These are phyloP conservation scores for Dinothrombium tinctorium DNA, from an alignment of 1,140 invertebrate species.

Conservation along the genomic window DNA sequence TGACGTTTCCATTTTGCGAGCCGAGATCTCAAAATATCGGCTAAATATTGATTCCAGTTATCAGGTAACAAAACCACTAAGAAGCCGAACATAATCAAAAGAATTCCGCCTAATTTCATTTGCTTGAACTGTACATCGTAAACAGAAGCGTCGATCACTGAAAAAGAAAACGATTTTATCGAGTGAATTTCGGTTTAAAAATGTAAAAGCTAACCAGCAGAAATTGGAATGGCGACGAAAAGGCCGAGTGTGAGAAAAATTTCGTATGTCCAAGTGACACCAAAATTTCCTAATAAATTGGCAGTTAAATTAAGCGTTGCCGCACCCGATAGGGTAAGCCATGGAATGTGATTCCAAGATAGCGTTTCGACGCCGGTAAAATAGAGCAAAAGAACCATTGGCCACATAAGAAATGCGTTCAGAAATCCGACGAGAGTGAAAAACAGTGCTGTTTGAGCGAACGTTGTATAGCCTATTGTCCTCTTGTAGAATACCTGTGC, in stretches of 20 bases:
- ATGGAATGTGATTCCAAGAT: slow-evolving; percentile 23
- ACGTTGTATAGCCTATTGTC: slow-evolving; percentile 65
- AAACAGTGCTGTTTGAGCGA: slow-evolving; percentile 61
- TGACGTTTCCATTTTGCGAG: slow-evolving; percentile 13
- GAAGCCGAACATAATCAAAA: slow-evolving; percentile 36
- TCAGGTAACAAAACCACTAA: slow-evolving; percentile 67
- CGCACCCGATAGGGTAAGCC: slow-evolving; percentile 14
- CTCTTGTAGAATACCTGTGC: slow-evolving; percentile 61
- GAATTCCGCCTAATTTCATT: slow-evolving; percentile 78
- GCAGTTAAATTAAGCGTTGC: slow-evolving; percentile 34
- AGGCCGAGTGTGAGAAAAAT: slow-evolving; percentile 73
- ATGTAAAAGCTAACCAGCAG: slow-evolving; percentile 39
- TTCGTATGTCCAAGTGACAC: slow-evolving; percentile 66
- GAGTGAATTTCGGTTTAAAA: neutral
- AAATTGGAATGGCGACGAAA: slow-evolving; percentile 70
- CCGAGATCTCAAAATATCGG: slow-evolving; percentile 47
- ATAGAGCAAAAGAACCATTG: slow-evolving; percentile 52
- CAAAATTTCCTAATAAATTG: slow-evolving; percentile 69
- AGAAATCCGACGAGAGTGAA: slow-evolving; percentile 61
- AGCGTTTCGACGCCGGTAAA: slow-evolving; percentile 56
- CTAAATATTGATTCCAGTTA: slow-evolving; percentile 84
- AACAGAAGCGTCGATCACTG: slow-evolving; percentile 60
- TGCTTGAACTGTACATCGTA: slow-evolving; percentile 63
- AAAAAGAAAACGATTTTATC: slow-evolving; percentile 13
- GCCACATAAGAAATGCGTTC: slow-evolving; percentile 61